Percentiles rank a stretch among this genome's conserved stretches.
These are phyloP conservation scores for Erithacus rubecula DNA, from an alignment of 2,797 vertebrate species.

Conservation along the genomic window DNA sequence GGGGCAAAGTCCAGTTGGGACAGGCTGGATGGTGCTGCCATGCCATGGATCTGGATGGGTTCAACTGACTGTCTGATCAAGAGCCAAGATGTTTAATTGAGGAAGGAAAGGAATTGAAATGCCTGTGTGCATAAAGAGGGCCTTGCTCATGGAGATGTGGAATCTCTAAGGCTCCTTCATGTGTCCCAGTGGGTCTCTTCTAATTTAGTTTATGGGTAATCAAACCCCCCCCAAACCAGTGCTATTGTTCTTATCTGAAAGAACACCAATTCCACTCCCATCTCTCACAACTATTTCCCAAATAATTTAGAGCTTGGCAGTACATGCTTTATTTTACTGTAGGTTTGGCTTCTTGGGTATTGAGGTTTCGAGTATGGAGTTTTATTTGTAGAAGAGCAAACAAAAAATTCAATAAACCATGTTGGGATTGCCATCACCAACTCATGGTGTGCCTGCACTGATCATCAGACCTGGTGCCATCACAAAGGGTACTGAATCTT, in stretches of 20 bases:
- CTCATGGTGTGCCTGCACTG: not conserved
- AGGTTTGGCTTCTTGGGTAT: not conserved
- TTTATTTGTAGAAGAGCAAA: not conserved
- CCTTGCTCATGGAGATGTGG: not conserved
- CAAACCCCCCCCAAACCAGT: not conserved
- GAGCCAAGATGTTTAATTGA: not conserved
- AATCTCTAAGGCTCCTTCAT: not conserved
- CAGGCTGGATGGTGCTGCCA: not conserved
- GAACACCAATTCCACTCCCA: not conserved
- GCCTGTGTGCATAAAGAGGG: not conserved
- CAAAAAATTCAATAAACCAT: not conserved
- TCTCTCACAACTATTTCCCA: not conserved
- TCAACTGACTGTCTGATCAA: not conserved
- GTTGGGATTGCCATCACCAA: not conserved
- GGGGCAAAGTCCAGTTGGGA: accelerated
- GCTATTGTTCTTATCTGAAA: not conserved
- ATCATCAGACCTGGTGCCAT: not conserved
- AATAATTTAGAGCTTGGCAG: not conserved
- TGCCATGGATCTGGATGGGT: not conserved
- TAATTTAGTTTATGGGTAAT: not conserved
- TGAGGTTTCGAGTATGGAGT: accelerated
- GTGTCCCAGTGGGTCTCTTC: not conserved
- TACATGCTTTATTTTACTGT: accelerated
- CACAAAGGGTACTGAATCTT: not conserved
- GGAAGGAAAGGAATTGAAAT: not conserved